Evolutionary conservation across 2,888 invertebrate genomes (phyloP).

Genomic region (Boloria selene): DNA sequence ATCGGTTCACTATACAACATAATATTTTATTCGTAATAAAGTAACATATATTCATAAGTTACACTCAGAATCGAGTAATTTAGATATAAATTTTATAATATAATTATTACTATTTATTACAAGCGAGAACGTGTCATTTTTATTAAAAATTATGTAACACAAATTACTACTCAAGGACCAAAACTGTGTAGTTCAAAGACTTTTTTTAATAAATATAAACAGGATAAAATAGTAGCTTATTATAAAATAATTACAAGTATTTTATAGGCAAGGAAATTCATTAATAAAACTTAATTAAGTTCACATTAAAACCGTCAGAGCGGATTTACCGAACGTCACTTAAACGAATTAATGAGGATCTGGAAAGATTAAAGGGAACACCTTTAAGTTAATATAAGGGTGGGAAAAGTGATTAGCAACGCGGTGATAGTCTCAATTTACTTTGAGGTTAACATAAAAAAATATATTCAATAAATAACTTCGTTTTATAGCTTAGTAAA

Average conservation of each 20-base stretch:
- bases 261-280: conserved; percentile 54
- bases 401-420: neutral
- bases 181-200: no score
- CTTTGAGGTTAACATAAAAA: neutral
- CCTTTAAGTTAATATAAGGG: conserved; percentile 49
- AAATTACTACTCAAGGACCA: no score
- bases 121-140: no score
- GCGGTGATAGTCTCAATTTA: conserved; percentile 2
- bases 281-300: conserved; percentile 77
- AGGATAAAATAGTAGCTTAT: conserved; percentile 1
- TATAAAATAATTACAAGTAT: conserved; percentile 40
- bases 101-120: no score
- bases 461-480: neutral
- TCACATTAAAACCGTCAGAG: conserved; percentile 70
- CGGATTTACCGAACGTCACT: conserved; percentile 70
- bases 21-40: no score
- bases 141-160: no score
- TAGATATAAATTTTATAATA: no score
- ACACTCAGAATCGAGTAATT: no score
- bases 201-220: no score
- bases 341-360: conserved; percentile 74
- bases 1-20: no score
- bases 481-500: no score
- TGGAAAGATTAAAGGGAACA: conserved; percentile 66
- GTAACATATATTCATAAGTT: no score